phyloP scores from a whole-genome alignment of 2,113 vertebrate genomes.

The Cranoglanis bouderius region DNA sequence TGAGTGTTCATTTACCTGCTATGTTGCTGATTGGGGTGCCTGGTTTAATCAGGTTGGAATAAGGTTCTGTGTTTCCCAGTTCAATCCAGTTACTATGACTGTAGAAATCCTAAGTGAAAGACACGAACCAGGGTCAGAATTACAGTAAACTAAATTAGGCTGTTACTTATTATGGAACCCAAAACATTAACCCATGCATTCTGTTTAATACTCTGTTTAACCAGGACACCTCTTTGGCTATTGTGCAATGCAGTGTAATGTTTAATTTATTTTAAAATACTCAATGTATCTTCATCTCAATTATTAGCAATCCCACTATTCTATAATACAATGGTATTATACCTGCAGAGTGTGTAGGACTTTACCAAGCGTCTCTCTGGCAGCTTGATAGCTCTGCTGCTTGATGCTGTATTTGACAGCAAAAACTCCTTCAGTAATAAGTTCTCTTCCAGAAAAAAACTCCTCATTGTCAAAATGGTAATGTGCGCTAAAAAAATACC shows the following conservation, averaged over 20 bases:
- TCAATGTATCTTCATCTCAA: not conserved
- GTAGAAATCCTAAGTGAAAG: constrained; percentile 38
- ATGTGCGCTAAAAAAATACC: not conserved
- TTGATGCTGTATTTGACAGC: not conserved
- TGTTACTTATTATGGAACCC: not conserved
- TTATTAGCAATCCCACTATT: not conserved
- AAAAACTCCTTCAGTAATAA: not conserved
- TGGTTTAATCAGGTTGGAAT: constrained; percentile 62
- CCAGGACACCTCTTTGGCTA: not conserved
- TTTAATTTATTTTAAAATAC: not conserved
- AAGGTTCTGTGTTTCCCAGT: constrained; percentile 57
- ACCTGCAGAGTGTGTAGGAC: constrained; percentile 42
- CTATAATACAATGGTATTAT: not conserved
- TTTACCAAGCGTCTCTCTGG: constrained; percentile 17
- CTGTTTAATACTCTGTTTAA: not conserved
- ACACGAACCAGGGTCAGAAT: not conserved
- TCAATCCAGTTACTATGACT: constrained; percentile 74
- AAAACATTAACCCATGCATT: not conserved
- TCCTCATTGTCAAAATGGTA: constrained; percentile 28
- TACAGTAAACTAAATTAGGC: not conserved
- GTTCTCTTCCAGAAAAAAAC: not conserved
- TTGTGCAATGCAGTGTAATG: not conserved
- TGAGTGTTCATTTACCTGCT: constrained; percentile 61
- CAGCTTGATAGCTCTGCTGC: constrained; percentile 1
- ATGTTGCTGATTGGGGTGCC: constrained; percentile 59